Evolutionary conservation across 1,140 invertebrate genomes (phyloP), one percentile per base, ranked within the genome.

Genomic region (Cardiocondyla obscurior): DNA sequence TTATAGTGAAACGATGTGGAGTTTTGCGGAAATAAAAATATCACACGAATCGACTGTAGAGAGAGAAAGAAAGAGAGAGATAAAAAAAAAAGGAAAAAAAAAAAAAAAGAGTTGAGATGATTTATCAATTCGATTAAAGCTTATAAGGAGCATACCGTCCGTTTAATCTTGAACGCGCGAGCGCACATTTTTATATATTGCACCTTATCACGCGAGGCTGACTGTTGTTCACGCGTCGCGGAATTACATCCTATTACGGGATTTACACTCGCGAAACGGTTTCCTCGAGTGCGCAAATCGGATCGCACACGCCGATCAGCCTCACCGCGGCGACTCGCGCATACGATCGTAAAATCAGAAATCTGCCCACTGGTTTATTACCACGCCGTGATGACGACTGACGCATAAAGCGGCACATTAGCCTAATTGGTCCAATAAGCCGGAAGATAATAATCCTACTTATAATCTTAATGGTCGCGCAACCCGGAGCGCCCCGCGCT

Each of bases 111-210:
- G 73, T 55, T 42, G 19, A 44, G 76, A 67, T 92, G 90, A 92
- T 92, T 92, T 92, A 92, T 92, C 90, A 89, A 92, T 92, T 92
- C 91, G 91, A 92, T 92, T 92, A 91, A 91, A 84, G 85, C 83
- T 90, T 87, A 86, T 91, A 91, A 91, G 89, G 87, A 87, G 81
- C 85, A 83, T 79, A 84, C 76, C 85, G 55, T 67, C 46, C 83
- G 84, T 88, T 90, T 92, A 91, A 92, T 92, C 90, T 92, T 85
- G 87, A 85, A 82, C 87, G 89, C 82, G 89, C 87, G 70, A 88
- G 72, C 70, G 77, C 73, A 58, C 12, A 90, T 91, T 91, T 89
- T 91, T 91, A 92, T 91, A 91, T 91, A 92, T 82, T 91, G 86
- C 82, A 65, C 69, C 84, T 39, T 83, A 87, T 92, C 91, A 92